phyloP scores from a whole-genome alignment of 2,888 invertebrate genomes.

The Dioctria rufipes region DNA sequence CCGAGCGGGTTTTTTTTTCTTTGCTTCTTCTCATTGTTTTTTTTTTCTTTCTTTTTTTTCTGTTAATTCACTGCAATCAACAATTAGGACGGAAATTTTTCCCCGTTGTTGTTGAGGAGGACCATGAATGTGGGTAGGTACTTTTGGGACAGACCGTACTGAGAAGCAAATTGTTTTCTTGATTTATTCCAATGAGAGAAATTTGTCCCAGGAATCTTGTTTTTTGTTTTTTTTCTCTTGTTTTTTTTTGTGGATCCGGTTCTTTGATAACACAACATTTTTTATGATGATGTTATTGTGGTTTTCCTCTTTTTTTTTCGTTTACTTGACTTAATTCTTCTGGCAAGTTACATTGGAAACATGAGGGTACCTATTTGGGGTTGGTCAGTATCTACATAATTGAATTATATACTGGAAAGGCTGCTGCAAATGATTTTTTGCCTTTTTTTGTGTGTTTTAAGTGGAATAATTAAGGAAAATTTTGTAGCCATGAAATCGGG shows the following conservation, averaged over 20 bases:
- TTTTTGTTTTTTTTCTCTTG: neutral
- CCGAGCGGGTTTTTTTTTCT: neutral
- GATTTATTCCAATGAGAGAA: constrained; percentile 42
- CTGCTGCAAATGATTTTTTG: neutral
- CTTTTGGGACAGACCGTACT: neutral
- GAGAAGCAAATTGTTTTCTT: constrained; percentile 43
- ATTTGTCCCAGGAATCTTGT: neutral
- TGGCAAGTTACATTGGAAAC: neutral
- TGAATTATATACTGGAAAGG: constrained; percentile 17
- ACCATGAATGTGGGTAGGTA: neutral
- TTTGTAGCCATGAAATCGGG: too few relatives aligned
- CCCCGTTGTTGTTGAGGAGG: neutral
- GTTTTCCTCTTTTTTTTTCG: neutral
- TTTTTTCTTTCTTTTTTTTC: constrained; percentile 4
- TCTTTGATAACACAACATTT: constrained; percentile 31
- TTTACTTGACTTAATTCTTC: neutral
- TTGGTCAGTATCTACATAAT: constrained; percentile 30
- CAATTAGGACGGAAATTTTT: constrained; percentile 34
- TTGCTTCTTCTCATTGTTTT: neutral
- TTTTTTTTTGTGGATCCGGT: neutral
- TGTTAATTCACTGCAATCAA: constrained; percentile 48
- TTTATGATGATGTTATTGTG: neutral
- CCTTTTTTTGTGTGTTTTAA: too few relatives aligned
- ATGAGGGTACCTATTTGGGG: constrained; percentile 33
- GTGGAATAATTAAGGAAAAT: too few relatives aligned